Percentiles rank a stretch among this genome's conserved stretches.
Evolutionary conservation across 2,113 vertebrate genomes (phyloP).

Genomic region (Oncorhynchus tshawytscha): DNA sequence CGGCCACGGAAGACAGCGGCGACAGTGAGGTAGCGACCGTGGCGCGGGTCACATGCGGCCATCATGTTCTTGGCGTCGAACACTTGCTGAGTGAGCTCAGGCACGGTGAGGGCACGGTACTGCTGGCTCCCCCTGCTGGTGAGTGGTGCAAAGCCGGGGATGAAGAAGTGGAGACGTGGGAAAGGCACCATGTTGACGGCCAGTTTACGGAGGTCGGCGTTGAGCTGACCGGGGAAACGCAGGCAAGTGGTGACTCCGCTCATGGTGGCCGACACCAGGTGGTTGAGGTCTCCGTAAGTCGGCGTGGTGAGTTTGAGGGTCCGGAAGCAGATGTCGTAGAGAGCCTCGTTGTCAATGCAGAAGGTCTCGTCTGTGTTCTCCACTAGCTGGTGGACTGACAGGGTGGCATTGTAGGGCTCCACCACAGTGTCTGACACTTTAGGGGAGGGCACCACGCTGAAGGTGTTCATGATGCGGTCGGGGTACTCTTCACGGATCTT

Average conservation of each 20-base stretch:
- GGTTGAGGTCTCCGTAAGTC: constrained; percentile 87
- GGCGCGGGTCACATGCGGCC: constrained; percentile 86
- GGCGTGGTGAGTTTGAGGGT: constrained; percentile 89
- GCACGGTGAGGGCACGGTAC: constrained; percentile 85
- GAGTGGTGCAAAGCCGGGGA: constrained; percentile 87
- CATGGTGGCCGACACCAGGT: constrained; percentile 90
- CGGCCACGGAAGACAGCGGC: constrained; percentile 85
- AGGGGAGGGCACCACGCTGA: constrained; percentile 83
- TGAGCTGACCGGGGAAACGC: constrained; percentile 87
- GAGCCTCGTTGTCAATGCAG: constrained; percentile 90
- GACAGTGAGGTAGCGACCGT: constrained; percentile 85
- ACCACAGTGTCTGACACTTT: constrained; percentile 89
- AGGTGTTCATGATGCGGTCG: constrained; percentile 87
- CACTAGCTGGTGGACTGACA: constrained; percentile 89
- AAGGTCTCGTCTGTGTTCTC: constrained; percentile 92
- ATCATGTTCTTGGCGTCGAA: constrained; percentile 92
- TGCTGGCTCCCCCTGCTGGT: constrained; percentile 89
- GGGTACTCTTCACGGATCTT: constrained; percentile 87
- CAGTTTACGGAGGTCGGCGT: constrained; percentile 87
- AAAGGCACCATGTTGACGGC: constrained; percentile 93
- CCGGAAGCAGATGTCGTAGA: constrained; percentile 93
- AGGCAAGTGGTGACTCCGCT: constrained; percentile 88
- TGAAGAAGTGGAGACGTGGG: constrained; percentile 90
- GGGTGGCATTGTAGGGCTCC: constrained; percentile 87
- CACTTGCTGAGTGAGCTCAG: constrained; percentile 88